Percentiles rank a stretch among this genome's conserved stretches.
These are phyloP conservation scores for Rhagonycha fulva DNA, from an alignment of 2,888 invertebrate species.

Conservation along the genomic window DNA sequence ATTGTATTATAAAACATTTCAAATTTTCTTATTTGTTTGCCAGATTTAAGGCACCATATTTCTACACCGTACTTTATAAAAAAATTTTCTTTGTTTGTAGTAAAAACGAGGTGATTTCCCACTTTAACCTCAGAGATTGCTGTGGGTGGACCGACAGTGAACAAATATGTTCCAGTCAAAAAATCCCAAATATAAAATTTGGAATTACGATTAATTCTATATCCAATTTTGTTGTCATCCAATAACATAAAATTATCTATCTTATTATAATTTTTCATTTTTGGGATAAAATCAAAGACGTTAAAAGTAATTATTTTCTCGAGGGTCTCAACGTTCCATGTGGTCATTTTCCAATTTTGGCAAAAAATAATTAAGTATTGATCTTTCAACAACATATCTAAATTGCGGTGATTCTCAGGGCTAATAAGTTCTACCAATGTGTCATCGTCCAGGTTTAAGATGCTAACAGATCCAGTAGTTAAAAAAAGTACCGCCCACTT, in stretches of 20 bases:
- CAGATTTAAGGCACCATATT: background rate
- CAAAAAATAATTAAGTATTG: background rate
- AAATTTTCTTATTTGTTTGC: background rate
- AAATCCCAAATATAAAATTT: background rate
- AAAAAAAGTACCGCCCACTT: too few species aligned
- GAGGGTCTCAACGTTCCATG: background rate
- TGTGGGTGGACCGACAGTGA: background rate
- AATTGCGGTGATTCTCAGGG: background rate
- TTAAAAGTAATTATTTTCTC: background rate
- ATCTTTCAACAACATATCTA: background rate
- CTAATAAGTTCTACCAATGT: background rate
- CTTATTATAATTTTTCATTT: fast-evolving
- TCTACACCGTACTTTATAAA: too few species aligned
- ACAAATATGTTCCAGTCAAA: background rate
- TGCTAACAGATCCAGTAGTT: too few species aligned
- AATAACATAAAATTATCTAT: background rate
- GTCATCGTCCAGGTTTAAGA: background rate
- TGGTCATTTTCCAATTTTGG: background rate
- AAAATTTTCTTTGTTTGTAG: too few species aligned
- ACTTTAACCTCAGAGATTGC: too few species aligned
- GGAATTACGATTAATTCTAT: background rate
- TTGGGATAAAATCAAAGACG: background rate
- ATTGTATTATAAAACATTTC: too few species aligned
- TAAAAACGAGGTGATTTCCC: too few species aligned
- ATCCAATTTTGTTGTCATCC: background rate